Conservation (phyloP, 92 coral and sea anemone species). For the Parazoanthus darwini region DNA sequence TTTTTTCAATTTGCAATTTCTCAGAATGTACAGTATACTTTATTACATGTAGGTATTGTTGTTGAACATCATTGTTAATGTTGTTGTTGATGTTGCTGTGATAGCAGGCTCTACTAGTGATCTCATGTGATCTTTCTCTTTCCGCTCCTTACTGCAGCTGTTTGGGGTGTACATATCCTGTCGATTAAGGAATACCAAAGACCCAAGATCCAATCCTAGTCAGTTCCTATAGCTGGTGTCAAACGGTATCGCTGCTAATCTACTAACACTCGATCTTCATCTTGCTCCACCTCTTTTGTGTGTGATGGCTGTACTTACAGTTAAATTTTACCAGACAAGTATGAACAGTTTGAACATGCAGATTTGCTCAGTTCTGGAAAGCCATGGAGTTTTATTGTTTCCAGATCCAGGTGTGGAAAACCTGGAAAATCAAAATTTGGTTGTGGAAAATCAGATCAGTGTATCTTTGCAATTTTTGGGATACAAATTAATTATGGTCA, state of each 20-base stretch:
- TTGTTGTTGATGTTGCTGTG: background rate
- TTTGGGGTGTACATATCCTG: slow-evolving; percentile 98
- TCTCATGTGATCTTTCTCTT: slow-evolving; percentile 59
- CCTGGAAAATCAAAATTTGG: too few relatives aligned
- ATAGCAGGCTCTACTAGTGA: background rate
- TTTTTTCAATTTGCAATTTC: background rate
- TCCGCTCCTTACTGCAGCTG: slow-evolving; percentile 77
- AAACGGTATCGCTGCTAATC: slow-evolving; percentile 9
- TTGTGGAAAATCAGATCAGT: too few relatives aligned
- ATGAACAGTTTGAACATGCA: background rate
- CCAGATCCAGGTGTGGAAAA: too few relatives aligned
- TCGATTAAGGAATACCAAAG: slow-evolving; percentile 89
- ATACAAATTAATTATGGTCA: too few relatives aligned
- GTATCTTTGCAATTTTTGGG: too few relatives aligned
- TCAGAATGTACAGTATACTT: too few relatives aligned
- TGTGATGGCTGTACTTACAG: background rate
- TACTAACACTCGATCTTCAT: slow-evolving; percentile 1
- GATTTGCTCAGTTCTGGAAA: too few relatives aligned
- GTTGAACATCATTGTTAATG: background rate
- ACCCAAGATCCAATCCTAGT: slow-evolving; percentile 95
- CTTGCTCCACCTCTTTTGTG: slow-evolving; percentile 4
- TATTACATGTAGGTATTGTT: too few relatives aligned
- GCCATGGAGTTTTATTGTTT: too few relatives aligned
- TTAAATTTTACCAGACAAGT: background rate
- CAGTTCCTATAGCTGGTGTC: slow-evolving; percentile 72